Base-by-base conservation (phyloP, 1,140 invertebrate genomes). In the Euwallacea similis region DNA sequence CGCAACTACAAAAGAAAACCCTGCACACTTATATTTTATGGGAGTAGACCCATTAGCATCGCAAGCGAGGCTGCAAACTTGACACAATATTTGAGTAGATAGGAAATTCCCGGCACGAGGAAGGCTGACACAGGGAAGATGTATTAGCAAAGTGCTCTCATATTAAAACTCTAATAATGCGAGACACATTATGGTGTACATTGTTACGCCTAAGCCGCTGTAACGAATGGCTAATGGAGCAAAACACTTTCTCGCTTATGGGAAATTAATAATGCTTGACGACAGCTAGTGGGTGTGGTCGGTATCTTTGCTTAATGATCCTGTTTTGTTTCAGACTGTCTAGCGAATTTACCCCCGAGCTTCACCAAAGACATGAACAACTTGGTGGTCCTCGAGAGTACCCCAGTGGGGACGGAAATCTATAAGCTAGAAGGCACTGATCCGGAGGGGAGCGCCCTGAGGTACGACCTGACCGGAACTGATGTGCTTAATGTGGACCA, bases 391-490 rank as follows among this genome's bases (percentile, higher is more conserved):
- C 86, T 87, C 6, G 93, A 96, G 84, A 89, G 87, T 76, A 92
- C 89, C 10, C 87, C 90, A 2, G 88, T 94, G 10, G 93, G 92
- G 0, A 85, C 87, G 0, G 82, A 90, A 1, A 88, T 96, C 33
- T 94, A 91, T 80, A 89, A 84, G 11, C 82, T 96, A 53, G 87
- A 91, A 77, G 94, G 91, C 8, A 84, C 85, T 10, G 93, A 95
- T 85, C 93, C 93, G 2, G 93, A 95, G 80, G 89, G 87, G 55
- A 87, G 88, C 10, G 80, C 83, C 2, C 84, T 91, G 60, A 84
- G 85, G 76, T 96, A 90, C 80, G 91, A 91, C 16, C 86, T 95
- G 44, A 86, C 90, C 64, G 91, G 93, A 7, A 94, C 93, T 4
- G 91, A 94, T 79, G 87, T 89, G 75, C 90, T 95, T 74, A 83